Evolutionary conservation across 2,888 invertebrate species (phyloP), one percentile per base, ranked within the genome.

Genomic region (Alviniconcha strummeri): DNA sequence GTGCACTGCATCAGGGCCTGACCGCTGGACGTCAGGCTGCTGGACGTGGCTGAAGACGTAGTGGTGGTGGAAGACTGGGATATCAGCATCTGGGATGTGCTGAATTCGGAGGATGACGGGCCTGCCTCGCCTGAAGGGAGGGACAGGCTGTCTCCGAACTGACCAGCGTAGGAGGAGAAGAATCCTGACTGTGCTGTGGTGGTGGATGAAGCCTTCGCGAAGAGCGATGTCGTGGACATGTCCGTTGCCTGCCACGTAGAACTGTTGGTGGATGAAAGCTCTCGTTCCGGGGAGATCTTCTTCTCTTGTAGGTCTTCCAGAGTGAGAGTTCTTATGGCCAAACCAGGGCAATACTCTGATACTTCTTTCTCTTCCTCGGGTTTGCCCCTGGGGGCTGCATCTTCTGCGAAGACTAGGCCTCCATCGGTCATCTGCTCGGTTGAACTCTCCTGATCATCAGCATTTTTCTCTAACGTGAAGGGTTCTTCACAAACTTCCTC

Each of bases 1-100:
- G 82, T 82, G 36, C 82, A 82, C 64, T 82, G 82, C 75, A 67
- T 82, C 52, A 76, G 82, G 13, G 76, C 19, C 75, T 54, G 67
- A 9, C 52, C 56, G 13, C 19, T 13, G 81, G 69, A 9, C 56
- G 60, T 69, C 11, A 17, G 71, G 19, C 7, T 75, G 60, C 57
- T 55, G 36, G n/a, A 54, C 36, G 60, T 57, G 8, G 13, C 17
- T 3, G 64, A 52, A 36, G 36, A 36, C 36, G 36, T 36, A 15
- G 60, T 8, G 36, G 52, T 15, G 9, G 79, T 79, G 52, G 79
- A 15, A 54, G 77, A 36, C 54, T 79, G 52, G n/a, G 79, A 64
- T 1, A 56, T 56, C 52, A 54, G 17, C 67, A 79, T 11, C 52
- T 79, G 79, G 13, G 79, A 67, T 17, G 67, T 79, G 19, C 0